Conservation (phyloP, 2,113 vertebrate genomes). For the Pogonocichla stellata region DNA sequence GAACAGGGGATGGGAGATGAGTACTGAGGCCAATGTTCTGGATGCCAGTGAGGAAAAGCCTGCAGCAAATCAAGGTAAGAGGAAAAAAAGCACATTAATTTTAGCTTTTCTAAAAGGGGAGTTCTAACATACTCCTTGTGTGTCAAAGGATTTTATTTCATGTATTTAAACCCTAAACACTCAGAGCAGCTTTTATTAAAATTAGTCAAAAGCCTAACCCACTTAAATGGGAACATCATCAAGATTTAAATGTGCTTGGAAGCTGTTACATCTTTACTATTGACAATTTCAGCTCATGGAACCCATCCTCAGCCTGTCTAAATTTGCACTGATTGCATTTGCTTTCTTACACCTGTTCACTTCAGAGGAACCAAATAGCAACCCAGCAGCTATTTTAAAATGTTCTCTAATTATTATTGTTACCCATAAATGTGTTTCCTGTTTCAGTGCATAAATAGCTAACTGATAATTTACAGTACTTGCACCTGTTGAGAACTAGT, state of each 20-base stretch:
- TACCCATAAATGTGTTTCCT: conserved; percentile 15
- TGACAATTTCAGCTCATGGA: conserved; percentile 27
- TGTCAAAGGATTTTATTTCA: neutral
- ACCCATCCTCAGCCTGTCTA: conserved; percentile 13
- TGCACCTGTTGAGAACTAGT: conserved; percentile 5
- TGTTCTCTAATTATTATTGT: conserved; percentile 53
- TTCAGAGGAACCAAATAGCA: conserved; percentile 39
- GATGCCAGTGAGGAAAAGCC: neutral
- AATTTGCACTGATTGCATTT: conserved; percentile 44
- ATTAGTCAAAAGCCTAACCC: neutral
- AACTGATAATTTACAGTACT: conserved; percentile 54
- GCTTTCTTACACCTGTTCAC: conserved; percentile 45
- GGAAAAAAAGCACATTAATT: neutral
- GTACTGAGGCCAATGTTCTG: rapidly evolving
- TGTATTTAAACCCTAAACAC: neutral
- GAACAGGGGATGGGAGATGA: neutral
- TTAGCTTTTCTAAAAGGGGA: neutral
- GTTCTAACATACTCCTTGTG: neutral
- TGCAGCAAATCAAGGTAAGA: neutral
- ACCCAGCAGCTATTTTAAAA: conserved; percentile 4
- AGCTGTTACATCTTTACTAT: conserved; percentile 45
- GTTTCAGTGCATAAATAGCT: conserved; percentile 38
- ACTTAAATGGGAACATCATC: conserved; percentile 24
- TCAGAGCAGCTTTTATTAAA: conserved; percentile 31
- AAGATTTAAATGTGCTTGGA: conserved; percentile 19